A percentile compares a stretch with the other conserved stretches of the same genome.
These are phyloP conservation scores for Sebastes glaucus DNA, from an alignment of 2,797 vertebrate species.

Conservation along the genomic window DNA sequence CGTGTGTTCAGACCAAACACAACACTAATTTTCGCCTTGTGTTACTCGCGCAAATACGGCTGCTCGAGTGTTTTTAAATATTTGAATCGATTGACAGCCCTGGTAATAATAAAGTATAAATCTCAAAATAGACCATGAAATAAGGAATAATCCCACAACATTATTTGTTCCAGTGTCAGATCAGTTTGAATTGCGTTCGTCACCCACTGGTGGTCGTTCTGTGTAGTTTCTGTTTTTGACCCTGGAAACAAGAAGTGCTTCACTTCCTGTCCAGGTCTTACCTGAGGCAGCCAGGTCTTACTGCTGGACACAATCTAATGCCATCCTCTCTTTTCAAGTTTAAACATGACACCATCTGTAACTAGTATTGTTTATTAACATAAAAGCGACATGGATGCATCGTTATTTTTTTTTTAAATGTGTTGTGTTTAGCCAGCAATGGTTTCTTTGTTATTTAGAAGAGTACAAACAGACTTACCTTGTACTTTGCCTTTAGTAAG, in stretches of 20 bases:
- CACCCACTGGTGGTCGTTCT: neutral
- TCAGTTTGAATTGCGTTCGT: neutral
- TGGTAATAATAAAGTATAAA: no score
- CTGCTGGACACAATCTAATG: neutral
- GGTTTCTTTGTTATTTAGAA: neutral
- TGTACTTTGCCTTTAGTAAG: neutral
- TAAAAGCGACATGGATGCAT: neutral
- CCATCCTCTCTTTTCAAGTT: neutral
- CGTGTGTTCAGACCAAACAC: no score
- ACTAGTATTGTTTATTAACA: neutral
- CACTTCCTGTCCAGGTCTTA: neutral
- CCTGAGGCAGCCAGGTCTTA: neutral
- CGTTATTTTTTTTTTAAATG: no score
- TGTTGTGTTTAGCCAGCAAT: neutral
- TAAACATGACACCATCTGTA: neutral
- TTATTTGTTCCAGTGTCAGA: no score
- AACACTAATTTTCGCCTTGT: accelerated
- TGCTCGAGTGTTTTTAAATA: no score
- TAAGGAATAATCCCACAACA: no score
- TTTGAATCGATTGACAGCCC: no score
- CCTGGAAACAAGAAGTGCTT: neutral
- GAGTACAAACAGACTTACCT: neutral
- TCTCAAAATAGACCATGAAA: no score
- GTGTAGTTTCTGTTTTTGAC: neutral
- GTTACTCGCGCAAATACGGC: no score